Base-by-base conservation (phyloP, 2,113 vertebrate species). In the Sinocyclocheilus anophthalmus region DNA sequence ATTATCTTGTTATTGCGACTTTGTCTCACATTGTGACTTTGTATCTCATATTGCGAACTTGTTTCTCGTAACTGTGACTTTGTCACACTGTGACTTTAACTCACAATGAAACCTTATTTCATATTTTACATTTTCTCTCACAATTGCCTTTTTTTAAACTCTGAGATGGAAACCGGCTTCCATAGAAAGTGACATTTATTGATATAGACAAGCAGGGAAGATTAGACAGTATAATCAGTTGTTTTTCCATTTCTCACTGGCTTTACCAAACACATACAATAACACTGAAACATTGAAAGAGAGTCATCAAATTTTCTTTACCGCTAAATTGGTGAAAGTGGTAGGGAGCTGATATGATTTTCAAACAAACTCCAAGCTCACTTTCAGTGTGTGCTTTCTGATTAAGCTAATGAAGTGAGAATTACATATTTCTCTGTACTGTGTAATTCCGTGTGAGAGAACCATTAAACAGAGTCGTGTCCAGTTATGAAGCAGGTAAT, bases 391-490 rank as follows among this genome's bases (percentile, higher is more conserved):
- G 53, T 85, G 63, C 69, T 79, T 86, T 77, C n/a, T 86, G 80
- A 88, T 88, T 69, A 88, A 22, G 45, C 69, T 89, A 69, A 85
- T 84, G 72, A 87, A 83, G 86, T 87, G 81, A 69, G 82, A 37
- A n/a, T 76, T n/a, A n/a, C n/a, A 14, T 14, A 63, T 86, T 87
- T 76, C 70, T 78, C 81, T 81, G 67, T 80, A 84, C 57, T 61
- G 84, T 92, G 91, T 89, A 90, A 90, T 76, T 73, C 77, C 42
- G 69, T 90, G 91, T 88, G 85, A 90, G 84, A 84, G 84, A 81
- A 87, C 88, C 88, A 92, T 93, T 92, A 92, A 72, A 88, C 76
- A 85, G 76, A 67, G 55, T 59, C 61, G 75, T 90, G 88, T 89
- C 76, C 24, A 4, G 84, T 84, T 92, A 88, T 88, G 86, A 89